A percentile compares a stretch with the other conserved stretches of the same genome.
Conservation (phyloP, 2,113 vertebrate genomes). For the Zosterops pallidus region DNA sequence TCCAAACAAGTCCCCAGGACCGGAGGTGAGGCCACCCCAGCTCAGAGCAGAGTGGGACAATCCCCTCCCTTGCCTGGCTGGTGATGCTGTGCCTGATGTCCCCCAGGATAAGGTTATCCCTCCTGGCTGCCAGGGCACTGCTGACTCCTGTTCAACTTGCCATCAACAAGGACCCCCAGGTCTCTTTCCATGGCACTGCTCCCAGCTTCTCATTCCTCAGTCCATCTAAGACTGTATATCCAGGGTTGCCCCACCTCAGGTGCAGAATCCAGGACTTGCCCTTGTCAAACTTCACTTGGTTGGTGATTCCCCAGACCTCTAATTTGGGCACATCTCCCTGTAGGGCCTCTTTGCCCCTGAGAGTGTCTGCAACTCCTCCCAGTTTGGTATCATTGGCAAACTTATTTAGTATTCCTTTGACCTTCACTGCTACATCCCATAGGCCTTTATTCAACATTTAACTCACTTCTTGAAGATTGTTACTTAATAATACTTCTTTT, state of each 20-base stretch:
- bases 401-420: neutral
- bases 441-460: neutral
- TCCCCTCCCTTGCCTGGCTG: rapidly evolving
- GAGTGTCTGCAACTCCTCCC: neutral
- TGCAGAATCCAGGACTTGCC: rapidly evolving
- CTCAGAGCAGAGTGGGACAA: rapidly evolving
- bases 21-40: rapidly evolving
- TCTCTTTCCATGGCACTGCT: neutral
- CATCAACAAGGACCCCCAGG: rapidly evolving
- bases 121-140: neutral
- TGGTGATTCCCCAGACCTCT: neutral
- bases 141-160: neutral
- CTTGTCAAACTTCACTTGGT: rapidly evolving
- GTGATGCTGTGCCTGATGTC: rapidly evolving
- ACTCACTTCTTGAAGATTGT: neutral
- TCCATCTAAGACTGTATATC: too few relatives aligned
- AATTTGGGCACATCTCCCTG: neutral
- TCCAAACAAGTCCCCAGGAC: rapidly evolving
- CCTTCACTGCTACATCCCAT: neutral
- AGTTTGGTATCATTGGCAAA: neutral
- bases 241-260: neutral
- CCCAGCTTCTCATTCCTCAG: neutral
- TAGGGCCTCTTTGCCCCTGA: neutral
- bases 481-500: neutral
- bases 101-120: neutral